Percentiles rank a stretch among this genome's conserved stretches.
Conservation (phyloP, 1,140 invertebrate genomes). For the Drosophila orosa region DNA sequence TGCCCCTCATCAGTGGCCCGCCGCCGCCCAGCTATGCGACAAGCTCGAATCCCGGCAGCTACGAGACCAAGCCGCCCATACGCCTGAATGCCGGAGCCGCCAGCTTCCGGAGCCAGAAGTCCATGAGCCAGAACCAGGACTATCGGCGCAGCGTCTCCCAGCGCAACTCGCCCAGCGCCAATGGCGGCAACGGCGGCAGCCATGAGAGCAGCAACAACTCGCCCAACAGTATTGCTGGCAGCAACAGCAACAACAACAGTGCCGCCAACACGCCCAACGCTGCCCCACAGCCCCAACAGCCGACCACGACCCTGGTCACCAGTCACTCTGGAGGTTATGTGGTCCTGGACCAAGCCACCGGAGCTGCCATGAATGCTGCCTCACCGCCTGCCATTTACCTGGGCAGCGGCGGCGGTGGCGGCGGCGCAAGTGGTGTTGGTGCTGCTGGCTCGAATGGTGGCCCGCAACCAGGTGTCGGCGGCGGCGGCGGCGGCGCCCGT, state of each 20-base stretch:
- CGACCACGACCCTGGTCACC: constrained; percentile 10
- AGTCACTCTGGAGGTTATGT: constrained; percentile 55
- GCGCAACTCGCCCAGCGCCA: constrained; percentile 81
- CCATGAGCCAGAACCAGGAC: constrained; percentile 70
- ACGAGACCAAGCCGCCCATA: constrained; percentile 72
- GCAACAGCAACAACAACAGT: constrained; percentile 60
- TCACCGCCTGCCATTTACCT: constrained; percentile 65
- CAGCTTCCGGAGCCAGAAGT: constrained; percentile 75
- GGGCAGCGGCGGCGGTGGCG: constrained; percentile 32
- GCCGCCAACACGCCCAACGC: constrained; percentile 72
- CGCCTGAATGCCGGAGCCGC: constrained; percentile 76
- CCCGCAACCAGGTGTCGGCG: constrained; percentile 29
- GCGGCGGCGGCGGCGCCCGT: constrained; percentile 36
- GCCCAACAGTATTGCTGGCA: constrained; percentile 81
- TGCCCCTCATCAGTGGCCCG: constrained; percentile 74
- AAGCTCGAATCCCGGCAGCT: constrained; percentile 41
- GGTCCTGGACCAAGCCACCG: constrained; percentile 63
- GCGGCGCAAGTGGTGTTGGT: constrained; percentile 4
- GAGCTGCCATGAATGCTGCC: constrained; percentile 57
- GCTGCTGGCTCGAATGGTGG: constrained; percentile 41
- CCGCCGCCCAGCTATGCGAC: constrained; percentile 66
- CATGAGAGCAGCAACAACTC: constrained; percentile 84
- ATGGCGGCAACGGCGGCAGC: constrained; percentile 63
- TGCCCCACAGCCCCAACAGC: constrained; percentile 29
- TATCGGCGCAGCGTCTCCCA: constrained; percentile 79